phyloP scores from a whole-genome alignment of 2,797 vertebrate genomes.

The Brachyalestes nurse region DNA sequence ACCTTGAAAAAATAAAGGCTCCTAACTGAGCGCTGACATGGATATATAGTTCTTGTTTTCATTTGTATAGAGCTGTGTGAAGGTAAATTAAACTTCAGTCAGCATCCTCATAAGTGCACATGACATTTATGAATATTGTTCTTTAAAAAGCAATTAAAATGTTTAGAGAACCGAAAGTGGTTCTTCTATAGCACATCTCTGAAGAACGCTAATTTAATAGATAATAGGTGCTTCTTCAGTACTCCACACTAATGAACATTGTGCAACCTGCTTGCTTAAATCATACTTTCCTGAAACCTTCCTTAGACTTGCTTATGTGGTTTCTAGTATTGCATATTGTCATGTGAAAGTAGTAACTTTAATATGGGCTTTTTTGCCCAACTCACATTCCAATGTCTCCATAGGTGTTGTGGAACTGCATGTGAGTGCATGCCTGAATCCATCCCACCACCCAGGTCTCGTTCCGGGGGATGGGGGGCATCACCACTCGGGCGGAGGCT shows the following conservation, averaged over 20 bases:
- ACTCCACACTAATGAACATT: too few species aligned
- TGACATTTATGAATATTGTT: too few species aligned
- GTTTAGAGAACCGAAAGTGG: not conserved
- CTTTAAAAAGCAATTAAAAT: not conserved
- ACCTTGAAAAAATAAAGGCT: too few species aligned
- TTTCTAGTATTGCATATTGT: not conserved
- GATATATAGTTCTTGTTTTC: too few species aligned
- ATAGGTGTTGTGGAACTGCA: conserved; percentile 99
- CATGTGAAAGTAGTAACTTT: not conserved
- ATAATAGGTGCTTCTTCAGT: too few species aligned
- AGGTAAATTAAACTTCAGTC: not conserved
- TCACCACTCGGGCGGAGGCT: conserved; percentile 91
- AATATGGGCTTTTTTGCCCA: conserved; percentile 11
- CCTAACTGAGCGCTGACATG: too few species aligned
- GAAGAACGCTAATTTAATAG: not conserved
- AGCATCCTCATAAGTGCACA: not conserved
- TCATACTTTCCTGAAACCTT: too few species aligned
- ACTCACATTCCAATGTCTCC: conserved; percentile 94
- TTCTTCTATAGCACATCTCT: not conserved
- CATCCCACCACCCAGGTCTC: conserved; percentile 98
- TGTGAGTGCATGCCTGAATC: conserved; percentile 98
- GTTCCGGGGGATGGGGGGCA: conserved; percentile 92
- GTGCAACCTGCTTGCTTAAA: too few species aligned
- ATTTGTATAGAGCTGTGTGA: not conserved
- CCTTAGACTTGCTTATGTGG: not conserved